These are phyloP conservation scores for Decapterus maruadsi DNA, from an alignment of 2,797 vertebrate species.

Conservation along the genomic window DNA sequence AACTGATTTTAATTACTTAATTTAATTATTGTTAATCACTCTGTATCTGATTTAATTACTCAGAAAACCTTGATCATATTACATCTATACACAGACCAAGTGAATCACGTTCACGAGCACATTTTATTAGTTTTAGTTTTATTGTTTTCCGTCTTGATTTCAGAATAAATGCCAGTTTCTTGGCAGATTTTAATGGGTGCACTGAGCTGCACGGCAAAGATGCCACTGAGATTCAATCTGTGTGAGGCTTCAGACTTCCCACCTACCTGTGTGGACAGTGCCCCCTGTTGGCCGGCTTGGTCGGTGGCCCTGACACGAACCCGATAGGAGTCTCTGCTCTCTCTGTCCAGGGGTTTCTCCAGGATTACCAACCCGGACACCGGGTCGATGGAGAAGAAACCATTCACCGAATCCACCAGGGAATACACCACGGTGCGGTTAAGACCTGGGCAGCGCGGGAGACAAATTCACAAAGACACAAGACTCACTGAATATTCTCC, in stretches of 20 bases:
- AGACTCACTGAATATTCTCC: neutral
- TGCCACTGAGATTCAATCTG: neutral
- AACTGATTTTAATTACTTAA: neutral
- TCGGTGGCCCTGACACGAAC: constrained; percentile 91
- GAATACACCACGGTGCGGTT: constrained; percentile 93
- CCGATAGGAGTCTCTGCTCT: constrained; percentile 89
- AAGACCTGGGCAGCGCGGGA: constrained; percentile 81
- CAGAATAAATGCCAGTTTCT: neutral
- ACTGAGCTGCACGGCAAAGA: neutral
- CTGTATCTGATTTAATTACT: constrained; percentile 13
- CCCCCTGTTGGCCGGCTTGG: constrained; percentile 89
- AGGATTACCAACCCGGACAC: constrained; percentile 91
- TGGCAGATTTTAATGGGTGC: neutral
- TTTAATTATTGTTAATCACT: constrained; percentile 1
- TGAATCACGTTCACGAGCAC: neutral
- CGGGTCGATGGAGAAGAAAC: constrained; percentile 93
- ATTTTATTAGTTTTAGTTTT: neutral
- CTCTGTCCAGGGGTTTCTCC: constrained; percentile 93
- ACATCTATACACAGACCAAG: constrained; percentile 1
- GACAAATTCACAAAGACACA: neutral
- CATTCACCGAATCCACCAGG: constrained; percentile 89
- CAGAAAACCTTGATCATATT: neutral
- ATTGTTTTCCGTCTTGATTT: neutral
- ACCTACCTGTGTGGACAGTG: constrained; percentile 88
- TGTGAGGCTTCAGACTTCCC: neutral